A percentile compares a stretch with the other conserved stretches of the same genome.
These are phyloP conservation scores for Chloroceryle aenea DNA, from an alignment of 2,113 vertebrate genomes.

Conservation along the genomic window DNA sequence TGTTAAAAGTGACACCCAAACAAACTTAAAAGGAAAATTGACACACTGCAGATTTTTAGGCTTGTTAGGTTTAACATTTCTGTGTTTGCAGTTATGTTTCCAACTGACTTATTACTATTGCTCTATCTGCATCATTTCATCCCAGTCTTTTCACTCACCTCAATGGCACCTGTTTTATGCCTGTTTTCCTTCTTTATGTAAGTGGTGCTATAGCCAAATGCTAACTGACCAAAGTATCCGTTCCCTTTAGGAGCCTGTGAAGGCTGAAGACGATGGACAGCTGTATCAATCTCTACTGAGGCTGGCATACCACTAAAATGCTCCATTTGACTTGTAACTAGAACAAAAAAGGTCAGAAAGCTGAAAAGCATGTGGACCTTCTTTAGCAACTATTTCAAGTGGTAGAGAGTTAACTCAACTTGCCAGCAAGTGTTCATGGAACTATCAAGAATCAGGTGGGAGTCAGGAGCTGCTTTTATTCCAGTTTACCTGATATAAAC, in stretches of 20 bases:
- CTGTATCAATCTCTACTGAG: neutral
- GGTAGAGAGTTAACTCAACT: neutral
- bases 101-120: neutral
- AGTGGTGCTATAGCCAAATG: neutral
- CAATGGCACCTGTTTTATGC: neutral
- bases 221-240: neutral
- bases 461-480: constrained; percentile 21
- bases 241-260: neutral
- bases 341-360: neutral
- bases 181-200: accelerated
- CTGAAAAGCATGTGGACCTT: neutral
- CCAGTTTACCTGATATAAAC: constrained; percentile 46
- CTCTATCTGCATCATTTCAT: neutral
- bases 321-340: neutral
- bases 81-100: neutral
- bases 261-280: neutral
- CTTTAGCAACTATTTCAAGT: neutral
- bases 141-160: neutral
- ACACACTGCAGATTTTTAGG: neutral
- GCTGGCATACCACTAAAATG: neutral
- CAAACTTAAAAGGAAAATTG: neutral
- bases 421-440: neutral
- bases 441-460: neutral
- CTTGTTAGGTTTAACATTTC: neutral
- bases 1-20: neutral